Evolutionary conservation across 2,888 invertebrate genomes (phyloP).

Genomic region (Andrena haemorrhoa): DNA sequence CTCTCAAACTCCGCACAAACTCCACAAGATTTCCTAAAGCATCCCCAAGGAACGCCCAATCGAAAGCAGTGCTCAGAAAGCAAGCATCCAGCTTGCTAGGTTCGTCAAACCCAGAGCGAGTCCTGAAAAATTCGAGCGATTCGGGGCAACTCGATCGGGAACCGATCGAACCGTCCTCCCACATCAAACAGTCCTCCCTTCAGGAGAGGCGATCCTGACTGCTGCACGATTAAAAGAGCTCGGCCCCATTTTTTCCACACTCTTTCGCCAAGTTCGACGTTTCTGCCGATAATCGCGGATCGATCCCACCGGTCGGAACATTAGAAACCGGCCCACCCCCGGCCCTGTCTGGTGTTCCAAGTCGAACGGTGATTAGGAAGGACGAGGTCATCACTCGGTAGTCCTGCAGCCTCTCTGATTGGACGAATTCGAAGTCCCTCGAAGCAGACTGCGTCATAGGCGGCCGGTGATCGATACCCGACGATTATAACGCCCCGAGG

Average conservation of each 20-base stretch:
- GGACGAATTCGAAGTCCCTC: conserved; percentile 66
- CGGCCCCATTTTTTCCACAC: not conserved
- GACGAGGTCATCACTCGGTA: conserved; percentile 54
- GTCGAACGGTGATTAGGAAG: conserved; percentile 56
- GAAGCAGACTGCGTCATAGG: conserved; percentile 63
- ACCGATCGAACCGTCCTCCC: not conserved
- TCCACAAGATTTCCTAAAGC: too few relatives aligned
- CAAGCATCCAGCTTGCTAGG: too few relatives aligned
- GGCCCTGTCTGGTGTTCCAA: not conserved
- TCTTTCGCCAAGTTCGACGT: conserved; percentile 19
- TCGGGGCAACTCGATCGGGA: not conserved
- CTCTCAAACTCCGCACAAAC: not conserved
- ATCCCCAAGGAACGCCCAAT: too few relatives aligned
- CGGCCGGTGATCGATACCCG: conserved; percentile 66
- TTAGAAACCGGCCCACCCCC: not conserved
- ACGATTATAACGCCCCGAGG: conserved; percentile 71
- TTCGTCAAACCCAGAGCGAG: too few relatives aligned
- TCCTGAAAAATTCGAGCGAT: not conserved
- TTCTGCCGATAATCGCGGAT: conserved; percentile 35
- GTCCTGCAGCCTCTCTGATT: conserved; percentile 54
- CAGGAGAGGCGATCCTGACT: too few relatives aligned
- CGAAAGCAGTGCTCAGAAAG: too few relatives aligned
- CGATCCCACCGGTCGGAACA: not conserved
- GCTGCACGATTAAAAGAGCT: not conserved
- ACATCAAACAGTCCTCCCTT: not conserved